These are phyloP conservation scores for Erethizon dorsatum DNA, from an alignment of 2,797 vertebrate genomes.

Conservation along the genomic window DNA sequence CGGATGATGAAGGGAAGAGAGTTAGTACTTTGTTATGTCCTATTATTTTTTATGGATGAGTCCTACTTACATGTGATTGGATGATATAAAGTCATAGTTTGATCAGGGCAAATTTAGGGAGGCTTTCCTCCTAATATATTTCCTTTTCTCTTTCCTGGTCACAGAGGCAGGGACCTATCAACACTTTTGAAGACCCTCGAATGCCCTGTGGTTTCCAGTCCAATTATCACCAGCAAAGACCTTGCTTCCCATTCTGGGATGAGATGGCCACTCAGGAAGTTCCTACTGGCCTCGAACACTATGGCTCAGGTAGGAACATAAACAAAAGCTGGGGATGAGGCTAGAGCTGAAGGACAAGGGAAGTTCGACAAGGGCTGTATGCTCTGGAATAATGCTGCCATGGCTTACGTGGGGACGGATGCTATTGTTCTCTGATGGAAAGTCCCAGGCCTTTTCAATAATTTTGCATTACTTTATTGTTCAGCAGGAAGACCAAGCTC, in stretches of 20 bases:
- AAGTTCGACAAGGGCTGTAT: neutral
- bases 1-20: rapidly evolving
- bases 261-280: slow-evolving; percentile 96
- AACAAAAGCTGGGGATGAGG: neutral
- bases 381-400: neutral
- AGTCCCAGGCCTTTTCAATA: slow-evolving; percentile 18
- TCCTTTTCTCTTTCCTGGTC: slow-evolving; percentile 17
- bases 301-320: slow-evolving; percentile 91
- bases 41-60: neutral
- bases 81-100: neutral
- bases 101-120: neutral
- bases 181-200: slow-evolving; percentile 90
- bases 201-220: slow-evolving; percentile 91
- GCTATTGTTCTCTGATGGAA: slow-evolving; percentile 51
- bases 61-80: neutral
- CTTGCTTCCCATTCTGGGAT: slow-evolving; percentile 90
- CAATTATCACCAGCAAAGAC: slow-evolving; percentile 92
- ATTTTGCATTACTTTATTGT: slow-evolving; percentile 16
- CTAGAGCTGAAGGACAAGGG: neutral
- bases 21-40: neutral
- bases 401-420: neutral
- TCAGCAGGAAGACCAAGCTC: slow-evolving; percentile 53
- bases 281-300: slow-evolving; percentile 94
- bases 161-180: slow-evolving; percentile 92
- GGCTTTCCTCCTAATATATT: neutral